Conservation (phyloP, 2,797 vertebrate species). For the Echiichthys vipera region DNA sequence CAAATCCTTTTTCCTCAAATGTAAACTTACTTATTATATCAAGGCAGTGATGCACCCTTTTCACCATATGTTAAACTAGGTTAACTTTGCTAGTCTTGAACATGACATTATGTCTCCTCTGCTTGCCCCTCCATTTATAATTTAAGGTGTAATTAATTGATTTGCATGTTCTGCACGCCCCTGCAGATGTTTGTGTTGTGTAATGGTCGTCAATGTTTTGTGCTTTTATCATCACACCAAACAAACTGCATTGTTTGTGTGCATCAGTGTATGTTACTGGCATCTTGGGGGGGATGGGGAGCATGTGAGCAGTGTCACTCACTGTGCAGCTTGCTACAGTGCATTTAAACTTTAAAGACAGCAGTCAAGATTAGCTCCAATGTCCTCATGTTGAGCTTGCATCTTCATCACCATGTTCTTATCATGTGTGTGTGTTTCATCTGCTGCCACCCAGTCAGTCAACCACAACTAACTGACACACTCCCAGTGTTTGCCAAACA, state of each 20-base stretch:
- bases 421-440: no score
- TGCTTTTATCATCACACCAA: background rate
- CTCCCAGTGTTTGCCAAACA: background rate
- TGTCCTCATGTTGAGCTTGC: background rate
- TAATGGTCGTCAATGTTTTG: conserved; percentile 7
- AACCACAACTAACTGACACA: background rate
- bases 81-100: background rate
- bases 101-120: rapidly evolving
- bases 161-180: background rate
- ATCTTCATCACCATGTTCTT: background rate
- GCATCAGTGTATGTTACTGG: background rate
- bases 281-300: background rate
- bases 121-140: background rate
- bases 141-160: background rate
- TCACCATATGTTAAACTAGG: no score
- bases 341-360: background rate
- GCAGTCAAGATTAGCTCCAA: background rate
- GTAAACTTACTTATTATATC: background rate
- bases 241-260: background rate
- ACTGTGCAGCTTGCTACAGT: background rate
- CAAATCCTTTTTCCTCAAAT: background rate
- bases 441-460: conserved; percentile 18
- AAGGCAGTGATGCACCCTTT: no score
- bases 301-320: conserved; percentile 21
- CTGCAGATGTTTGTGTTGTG: conserved; percentile 12